Percentiles rank a stretch among this genome's conserved stretches.
phyloP scores from a whole-genome alignment of 1,140 invertebrate genomes.

The Littorina saxatilis region DNA sequence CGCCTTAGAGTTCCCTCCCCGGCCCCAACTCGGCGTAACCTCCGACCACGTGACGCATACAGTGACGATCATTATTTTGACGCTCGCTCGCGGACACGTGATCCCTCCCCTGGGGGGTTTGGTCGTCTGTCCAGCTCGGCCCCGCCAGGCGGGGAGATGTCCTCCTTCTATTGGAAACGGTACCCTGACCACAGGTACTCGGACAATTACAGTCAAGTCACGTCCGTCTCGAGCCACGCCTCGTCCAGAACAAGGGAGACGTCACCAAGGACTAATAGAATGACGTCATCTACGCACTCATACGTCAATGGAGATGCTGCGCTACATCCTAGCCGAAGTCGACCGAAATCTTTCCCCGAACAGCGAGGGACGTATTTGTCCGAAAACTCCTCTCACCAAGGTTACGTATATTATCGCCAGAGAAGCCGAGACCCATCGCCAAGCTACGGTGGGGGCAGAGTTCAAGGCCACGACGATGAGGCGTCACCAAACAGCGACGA shows the following conservation, averaged over 20 bases:
- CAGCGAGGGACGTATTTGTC: neutral
- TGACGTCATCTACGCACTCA: neutral
- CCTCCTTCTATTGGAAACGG: neutral
- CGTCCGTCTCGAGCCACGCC: conserved; percentile 2
- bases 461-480: neutral
- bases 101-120: conserved; percentile 7
- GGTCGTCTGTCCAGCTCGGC: conserved; percentile 24
- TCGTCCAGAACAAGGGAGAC: neutral
- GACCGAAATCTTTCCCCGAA: conserved; percentile 28
- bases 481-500: conserved; percentile 16
- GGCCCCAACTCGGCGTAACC: neutral
- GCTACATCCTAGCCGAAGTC: neutral
- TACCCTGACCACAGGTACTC: neutral
- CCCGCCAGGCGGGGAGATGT: neutral
- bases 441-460: neutral
- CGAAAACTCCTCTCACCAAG: neutral
- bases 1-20: conserved; percentile 2
- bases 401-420: neutral
- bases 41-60: neutral
- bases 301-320: conserved; percentile 18
- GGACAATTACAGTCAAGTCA: neutral
- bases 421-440: neutral
- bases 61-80: neutral
- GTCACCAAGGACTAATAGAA: neutral
- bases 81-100: neutral